Evolutionary conservation across 2,888 invertebrate genomes (phyloP).

Genomic region (Cabera pusaria): DNA sequence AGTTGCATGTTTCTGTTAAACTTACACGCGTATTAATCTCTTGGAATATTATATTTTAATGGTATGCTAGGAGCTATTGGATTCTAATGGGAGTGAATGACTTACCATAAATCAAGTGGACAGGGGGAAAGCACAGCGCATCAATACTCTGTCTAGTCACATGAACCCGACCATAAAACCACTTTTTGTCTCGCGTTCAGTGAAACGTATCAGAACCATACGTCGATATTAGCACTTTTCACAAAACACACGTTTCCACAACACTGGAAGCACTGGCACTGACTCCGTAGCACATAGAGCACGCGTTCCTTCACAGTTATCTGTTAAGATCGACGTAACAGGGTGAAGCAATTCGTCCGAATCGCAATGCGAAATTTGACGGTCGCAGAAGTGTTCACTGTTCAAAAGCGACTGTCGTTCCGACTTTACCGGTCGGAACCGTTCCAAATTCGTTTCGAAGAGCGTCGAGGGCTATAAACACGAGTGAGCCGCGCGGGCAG

Average conservation of each 20-base stretch:
- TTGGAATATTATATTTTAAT: conserved; percentile 24
- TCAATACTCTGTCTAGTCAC: conserved; percentile 67
- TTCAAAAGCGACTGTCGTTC: conserved; percentile 71
- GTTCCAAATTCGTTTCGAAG: conserved; percentile 71
- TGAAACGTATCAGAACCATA: conserved; percentile 65
- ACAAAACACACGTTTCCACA: conserved; percentile 69
- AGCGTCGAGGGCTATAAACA: conserved; percentile 45
- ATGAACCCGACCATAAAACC: conserved; percentile 67
- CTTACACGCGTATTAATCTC: conserved; percentile 17
- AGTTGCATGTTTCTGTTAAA: no score
- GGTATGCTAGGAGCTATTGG: conserved; percentile 22
- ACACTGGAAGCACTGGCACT: conserved; percentile 70
- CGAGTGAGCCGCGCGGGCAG: conserved; percentile 78
- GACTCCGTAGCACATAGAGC: conserved; percentile 65
- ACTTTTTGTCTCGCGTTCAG: conserved; percentile 68
- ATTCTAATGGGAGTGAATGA: conserved; percentile 43
- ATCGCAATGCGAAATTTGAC: conserved; percentile 75
- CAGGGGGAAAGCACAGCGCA: conserved; percentile 63
- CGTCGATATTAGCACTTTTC: conserved; percentile 69
- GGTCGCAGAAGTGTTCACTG: conserved; percentile 57
- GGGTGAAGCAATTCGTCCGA: conserved; percentile 69
- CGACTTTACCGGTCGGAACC: conserved; percentile 73
- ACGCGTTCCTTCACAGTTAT: conserved; percentile 75
- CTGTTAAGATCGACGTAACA: conserved; percentile 69
- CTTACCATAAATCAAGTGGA: conserved; percentile 72